These are phyloP conservation scores for Brachypodius melanocephalos DNA, from an alignment of 2,113 vertebrate genomes.

Conservation along the genomic window DNA sequence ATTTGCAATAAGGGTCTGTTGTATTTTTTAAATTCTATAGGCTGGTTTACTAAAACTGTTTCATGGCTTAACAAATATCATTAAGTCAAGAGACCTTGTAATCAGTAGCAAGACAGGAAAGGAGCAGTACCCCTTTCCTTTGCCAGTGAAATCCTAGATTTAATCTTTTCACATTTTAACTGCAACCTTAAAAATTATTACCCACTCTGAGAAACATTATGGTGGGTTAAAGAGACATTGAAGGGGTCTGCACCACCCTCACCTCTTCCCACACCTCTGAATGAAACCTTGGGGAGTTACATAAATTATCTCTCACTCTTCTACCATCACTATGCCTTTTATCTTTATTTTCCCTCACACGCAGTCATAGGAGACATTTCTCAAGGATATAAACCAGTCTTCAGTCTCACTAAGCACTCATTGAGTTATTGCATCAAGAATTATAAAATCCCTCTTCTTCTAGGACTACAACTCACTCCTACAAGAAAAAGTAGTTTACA, in stretches of 20 bases:
- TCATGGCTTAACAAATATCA: not conserved
- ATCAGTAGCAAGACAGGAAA: not conserved
- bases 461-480: not conserved
- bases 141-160: not conserved
- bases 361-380: not conserved
- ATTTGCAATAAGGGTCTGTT: not conserved
- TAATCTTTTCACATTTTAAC: not conserved
- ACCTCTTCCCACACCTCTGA: too few relatives aligned
- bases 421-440: fast-evolving
- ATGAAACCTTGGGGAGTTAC: not conserved
- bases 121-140: not conserved
- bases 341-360: not conserved
- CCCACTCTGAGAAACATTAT: not conserved
- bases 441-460: not conserved
- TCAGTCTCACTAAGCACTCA: not conserved
- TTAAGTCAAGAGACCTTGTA: not conserved
- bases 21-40: not conserved
- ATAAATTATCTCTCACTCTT: not conserved
- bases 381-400: not conserved
- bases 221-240: not conserved
- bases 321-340: not conserved
- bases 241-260: not conserved
- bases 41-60: not conserved
- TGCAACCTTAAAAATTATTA: not conserved
- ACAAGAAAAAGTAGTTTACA: not conserved